Conservation (phyloP, 2,797 vertebrate species). For the Periparus ater region DNA sequence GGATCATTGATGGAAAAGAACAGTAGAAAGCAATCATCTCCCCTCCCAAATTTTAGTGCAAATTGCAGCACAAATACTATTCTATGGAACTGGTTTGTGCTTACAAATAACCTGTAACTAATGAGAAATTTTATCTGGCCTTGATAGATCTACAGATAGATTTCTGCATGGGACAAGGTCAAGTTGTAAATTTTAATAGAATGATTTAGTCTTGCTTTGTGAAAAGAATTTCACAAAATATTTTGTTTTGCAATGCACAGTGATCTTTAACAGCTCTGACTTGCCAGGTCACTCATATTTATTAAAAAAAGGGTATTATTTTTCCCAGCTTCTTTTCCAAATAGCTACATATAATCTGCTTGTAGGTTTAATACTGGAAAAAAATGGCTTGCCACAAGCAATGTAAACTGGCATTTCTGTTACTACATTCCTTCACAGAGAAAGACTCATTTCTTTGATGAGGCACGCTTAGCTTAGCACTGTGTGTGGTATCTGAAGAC, state of each 20-base stretch:
- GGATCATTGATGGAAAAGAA: background rate
- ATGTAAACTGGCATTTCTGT: background rate
- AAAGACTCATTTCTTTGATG: background rate
- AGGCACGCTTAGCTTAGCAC: background rate
- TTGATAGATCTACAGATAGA: background rate
- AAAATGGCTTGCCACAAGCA: background rate
- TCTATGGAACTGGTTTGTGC: background rate
- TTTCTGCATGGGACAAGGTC: background rate
- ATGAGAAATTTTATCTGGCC: background rate
- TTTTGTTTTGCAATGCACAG: background rate
- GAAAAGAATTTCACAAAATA: background rate
- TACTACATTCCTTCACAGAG: background rate
- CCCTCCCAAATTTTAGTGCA: background rate
- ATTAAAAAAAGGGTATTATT: accelerated
- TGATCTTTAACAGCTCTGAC: background rate
- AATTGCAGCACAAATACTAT: background rate
- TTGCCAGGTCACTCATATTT: background rate
- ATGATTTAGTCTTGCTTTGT: background rate
- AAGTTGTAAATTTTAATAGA: background rate
- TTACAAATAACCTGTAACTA: background rate
- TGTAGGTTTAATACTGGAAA: background rate
- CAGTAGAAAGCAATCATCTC: background rate
- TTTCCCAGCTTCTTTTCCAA: background rate
- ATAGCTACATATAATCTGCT: background rate
- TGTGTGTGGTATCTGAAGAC: background rate